Base-by-base conservation (phyloP, 2,113 vertebrate species). In the Urocitellus parryii region DNA sequence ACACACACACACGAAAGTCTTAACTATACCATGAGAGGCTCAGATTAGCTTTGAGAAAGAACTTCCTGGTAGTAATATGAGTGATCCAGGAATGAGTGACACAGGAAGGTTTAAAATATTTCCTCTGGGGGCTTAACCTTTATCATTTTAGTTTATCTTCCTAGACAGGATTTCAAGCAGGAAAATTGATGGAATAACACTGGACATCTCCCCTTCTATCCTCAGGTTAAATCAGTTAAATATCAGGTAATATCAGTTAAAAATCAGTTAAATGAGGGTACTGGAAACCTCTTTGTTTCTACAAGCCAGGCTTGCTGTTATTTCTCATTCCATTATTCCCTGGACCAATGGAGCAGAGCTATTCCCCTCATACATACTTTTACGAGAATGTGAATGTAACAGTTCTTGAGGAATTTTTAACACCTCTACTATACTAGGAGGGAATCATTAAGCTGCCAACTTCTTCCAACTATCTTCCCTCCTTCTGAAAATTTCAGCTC, bases 321-420 rank as follows among this genome's bases (percentile, higher is more conserved):
- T 90, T 95, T 79, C 88, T 92, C 63, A 91, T 92, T 94, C 79
- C 25, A 53, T 91, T 83, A 72, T 27, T 91, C 34, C 65, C 53
- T 51, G 22, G 27, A 67, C 20, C 2, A 91, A 32, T 0, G 0
- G 58, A 96, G 39, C 16, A 70, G 29, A 9, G 65, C 22, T 87
- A 10, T 48, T 74, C 56, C 20, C 18, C 11, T 27, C 34, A 79
- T 1, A 84, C 39, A 95, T 45, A 85, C 17, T 88, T 91, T 63
- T 89, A 84, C 27, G 32, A 79, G 29, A 94, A 27, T 91, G 10
- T 68, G 89, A 93, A 93, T 67, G 5, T 68, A 88, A 93, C 68
- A 91, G 58, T 91, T 84, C 27, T 95, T 94, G 65, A 92, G 67
- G 74, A 90, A 84, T 84, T 94, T 93, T 97, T 95, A 90, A 88